Evolutionary conservation across 92 coral and sea anemone species (phyloP), one percentile per base, ranked within the genome.

Genomic region (Ricordea florida): DNA sequence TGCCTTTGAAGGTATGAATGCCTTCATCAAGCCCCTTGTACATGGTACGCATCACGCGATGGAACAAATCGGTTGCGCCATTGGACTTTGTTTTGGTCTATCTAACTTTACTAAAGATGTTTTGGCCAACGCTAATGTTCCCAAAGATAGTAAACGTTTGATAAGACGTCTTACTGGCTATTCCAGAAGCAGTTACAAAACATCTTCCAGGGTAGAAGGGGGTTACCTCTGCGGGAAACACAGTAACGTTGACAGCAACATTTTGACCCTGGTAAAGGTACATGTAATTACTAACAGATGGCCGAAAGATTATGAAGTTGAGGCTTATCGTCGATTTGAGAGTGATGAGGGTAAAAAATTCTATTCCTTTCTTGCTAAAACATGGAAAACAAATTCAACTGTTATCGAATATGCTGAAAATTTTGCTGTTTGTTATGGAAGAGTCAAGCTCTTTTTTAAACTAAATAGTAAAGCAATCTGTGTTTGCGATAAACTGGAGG

Each of bases 1-100:
- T 52, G 83, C 74, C 4, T 76, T 64, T 64, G 83, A 76, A 76
- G 50, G 75, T 28, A 47, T 76, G 83, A 76, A 76, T 26, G 83
- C 75, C 15, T 63, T 76, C 5, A 48, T 76, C 2, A 76, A 76
- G 29, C 48, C 74, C 8, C 62, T 76, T 25, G 83, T 76, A 1
- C 83, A 76, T 76, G 83, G 82, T n/a, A 75, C 62, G 4, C 78
- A 79, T 35, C 78, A 68, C 30, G 72, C 78, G 2, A 68, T 42
- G 69, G 79, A 80, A 35, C 79, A 80, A 28, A 69, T 80, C 9
- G 86, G 63, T 15, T 69, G 72, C 69, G 86, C 85, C 9, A 56
- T 78, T 57, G 84, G 76, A 6, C 84, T 78, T 7, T 78, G 57
- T 37, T 78, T 51, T 32, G 84, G 84, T 14, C 26, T 78, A 31